A percentile compares a stretch with the other conserved stretches of the same genome.
phyloP scores from a whole-genome alignment of 1,140 invertebrate genomes.

The Chelonus insularis region DNA sequence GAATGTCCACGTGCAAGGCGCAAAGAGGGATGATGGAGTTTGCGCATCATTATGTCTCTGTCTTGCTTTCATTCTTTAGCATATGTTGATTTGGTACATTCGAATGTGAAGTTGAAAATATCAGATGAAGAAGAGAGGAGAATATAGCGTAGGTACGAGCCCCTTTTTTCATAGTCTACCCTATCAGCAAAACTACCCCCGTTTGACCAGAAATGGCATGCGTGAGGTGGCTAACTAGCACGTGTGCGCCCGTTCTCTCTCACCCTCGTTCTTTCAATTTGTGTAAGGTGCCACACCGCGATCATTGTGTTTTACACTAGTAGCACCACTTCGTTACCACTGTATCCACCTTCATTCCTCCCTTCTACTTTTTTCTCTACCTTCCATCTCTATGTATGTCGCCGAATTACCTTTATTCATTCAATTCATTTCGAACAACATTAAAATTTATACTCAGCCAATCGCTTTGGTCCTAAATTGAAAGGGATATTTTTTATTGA shows the following conservation, averaged over 20 bases:
- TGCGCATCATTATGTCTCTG: constrained; percentile 19
- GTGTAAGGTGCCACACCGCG: constrained; percentile 41
- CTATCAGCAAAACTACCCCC: constrained; percentile 36
- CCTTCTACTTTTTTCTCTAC: neutral
- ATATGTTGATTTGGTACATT: constrained; percentile 7
- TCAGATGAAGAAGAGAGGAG: neutral
- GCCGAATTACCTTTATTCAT: neutral
- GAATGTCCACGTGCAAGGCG: constrained; percentile 57
- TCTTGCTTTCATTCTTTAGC: neutral
- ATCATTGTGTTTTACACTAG: constrained; percentile 41
- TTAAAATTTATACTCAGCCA: too few species aligned
- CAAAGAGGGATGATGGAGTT: neutral
- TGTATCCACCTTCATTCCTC: neutral
- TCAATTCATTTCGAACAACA: too few species aligned
- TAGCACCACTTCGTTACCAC: constrained; percentile 36
- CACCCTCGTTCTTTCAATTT: constrained; percentile 27
- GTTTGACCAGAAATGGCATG: constrained; percentile 40
- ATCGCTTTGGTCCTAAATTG: too few species aligned
- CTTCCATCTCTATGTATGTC: neutral
- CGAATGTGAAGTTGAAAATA: neutral
- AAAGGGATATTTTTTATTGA: neutral
- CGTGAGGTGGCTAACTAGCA: constrained; percentile 37
- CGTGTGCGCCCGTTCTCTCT: constrained; percentile 34
- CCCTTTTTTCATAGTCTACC: constrained; percentile 25
- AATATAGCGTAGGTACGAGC: constrained; percentile 12